These are phyloP conservation scores for Agonopterix alstromeriana DNA, from an alignment of 2,888 invertebrate genomes.

Conservation along the genomic window DNA sequence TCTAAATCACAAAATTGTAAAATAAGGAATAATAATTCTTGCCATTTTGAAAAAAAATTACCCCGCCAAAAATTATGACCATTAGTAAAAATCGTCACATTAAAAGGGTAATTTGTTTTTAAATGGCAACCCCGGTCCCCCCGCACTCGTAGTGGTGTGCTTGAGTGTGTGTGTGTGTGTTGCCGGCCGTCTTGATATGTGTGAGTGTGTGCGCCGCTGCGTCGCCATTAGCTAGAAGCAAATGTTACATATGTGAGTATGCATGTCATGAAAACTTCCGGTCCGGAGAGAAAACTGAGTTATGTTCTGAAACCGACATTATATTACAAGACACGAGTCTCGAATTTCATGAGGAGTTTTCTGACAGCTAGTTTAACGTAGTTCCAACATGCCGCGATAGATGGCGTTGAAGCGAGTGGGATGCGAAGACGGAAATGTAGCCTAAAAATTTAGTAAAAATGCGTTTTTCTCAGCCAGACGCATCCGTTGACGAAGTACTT, in stretches of 20 bases:
- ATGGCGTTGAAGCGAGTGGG: no score
- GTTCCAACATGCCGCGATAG: no score
- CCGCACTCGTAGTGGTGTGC: conserved; percentile 57
- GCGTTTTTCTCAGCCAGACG: no score
- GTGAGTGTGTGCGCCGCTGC: conserved; percentile 65
- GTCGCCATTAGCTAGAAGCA: conserved; percentile 73
- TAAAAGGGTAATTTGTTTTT: conserved; percentile 24
- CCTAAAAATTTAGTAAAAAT: no score
- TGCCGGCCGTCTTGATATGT: conserved; percentile 74
- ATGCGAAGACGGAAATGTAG: no score
- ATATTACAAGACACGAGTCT: no score
- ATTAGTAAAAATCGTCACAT: not conserved
- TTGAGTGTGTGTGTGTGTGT: conserved; percentile 59
- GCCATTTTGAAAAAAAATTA: conserved; percentile 47
- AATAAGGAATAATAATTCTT: conserved; percentile 63
- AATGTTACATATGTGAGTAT: conserved; percentile 57
- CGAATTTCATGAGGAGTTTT: no score
- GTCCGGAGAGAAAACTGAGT: not conserved
- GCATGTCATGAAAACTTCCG: conserved; percentile 24
- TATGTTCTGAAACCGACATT: no score
- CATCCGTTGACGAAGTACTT: no score
- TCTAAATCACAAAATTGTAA: conserved; percentile 64
- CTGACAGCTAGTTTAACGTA: no score
- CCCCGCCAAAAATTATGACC: conserved; percentile 2
- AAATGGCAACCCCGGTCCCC: conserved; percentile 49